These are phyloP conservation scores for Saturnia japonica DNA, from an alignment of 2,888 invertebrate species.

Conservation along the genomic window DNA sequence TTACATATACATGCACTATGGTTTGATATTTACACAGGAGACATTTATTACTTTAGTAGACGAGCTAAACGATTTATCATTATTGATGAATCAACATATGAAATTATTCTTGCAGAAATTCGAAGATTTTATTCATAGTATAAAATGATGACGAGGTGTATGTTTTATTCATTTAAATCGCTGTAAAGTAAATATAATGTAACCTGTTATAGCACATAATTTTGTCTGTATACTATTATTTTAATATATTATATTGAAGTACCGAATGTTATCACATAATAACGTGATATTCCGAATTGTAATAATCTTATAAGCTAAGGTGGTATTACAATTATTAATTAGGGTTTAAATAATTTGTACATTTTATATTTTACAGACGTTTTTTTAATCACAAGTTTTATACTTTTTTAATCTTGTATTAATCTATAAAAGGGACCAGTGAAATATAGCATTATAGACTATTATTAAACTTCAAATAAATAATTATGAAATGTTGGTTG, in stretches of 20 bases:
- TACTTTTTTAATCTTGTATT: neutral
- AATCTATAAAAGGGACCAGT: conserved; percentile 7
- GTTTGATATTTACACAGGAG: conserved; percentile 98
- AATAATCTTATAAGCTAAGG: too few relatives aligned
- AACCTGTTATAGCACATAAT: too few relatives aligned
- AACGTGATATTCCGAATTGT: too few relatives aligned
- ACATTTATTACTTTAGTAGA: conserved; percentile 96
- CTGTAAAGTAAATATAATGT: too few relatives aligned
- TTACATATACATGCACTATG: conserved; percentile 96
- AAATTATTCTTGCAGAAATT: conserved; percentile 88
- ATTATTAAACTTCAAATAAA: conserved; percentile 5
- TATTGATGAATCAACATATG: conserved; percentile 91
- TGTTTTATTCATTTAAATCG: too few relatives aligned
- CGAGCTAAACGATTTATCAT: conserved; percentile 91
- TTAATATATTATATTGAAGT: too few relatives aligned
- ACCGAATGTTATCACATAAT: too few relatives aligned
- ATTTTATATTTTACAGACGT: too few relatives aligned
- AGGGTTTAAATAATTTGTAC: too few relatives aligned
- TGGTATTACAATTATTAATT: too few relatives aligned
- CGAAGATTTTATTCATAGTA: conserved; percentile 88
- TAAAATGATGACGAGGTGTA: neutral
- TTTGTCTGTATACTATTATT: too few relatives aligned
- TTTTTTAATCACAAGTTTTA: neutral
- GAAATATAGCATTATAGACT: neutral
- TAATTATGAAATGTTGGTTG: neutral